Percentiles rank a stretch among this genome's conserved stretches.
Evolutionary conservation across 1,140 invertebrate genomes (phyloP).

Genomic region (Holotrichia oblita): DNA sequence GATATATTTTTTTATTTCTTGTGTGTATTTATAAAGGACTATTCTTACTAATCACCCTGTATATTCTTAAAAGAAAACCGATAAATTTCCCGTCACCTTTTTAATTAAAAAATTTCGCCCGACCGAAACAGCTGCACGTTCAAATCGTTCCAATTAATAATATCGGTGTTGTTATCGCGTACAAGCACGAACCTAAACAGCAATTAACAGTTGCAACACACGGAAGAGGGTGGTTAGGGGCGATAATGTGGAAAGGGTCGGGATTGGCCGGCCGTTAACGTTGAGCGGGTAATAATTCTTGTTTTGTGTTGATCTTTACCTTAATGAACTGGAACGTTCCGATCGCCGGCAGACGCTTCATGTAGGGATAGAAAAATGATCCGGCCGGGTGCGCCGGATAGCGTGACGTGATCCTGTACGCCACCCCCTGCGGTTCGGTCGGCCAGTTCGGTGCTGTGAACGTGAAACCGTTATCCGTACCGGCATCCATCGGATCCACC

Average conservation of each 20-base stretch:
- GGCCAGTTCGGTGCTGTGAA: slow-evolving; percentile 96
- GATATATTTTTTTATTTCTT: background rate
- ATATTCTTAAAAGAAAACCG: background rate
- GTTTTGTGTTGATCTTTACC: slow-evolving; percentile 63
- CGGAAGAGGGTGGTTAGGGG: background rate
- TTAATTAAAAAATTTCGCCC: background rate
- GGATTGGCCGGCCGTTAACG: background rate
- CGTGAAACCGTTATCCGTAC: slow-evolving; percentile 96
- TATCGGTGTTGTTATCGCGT: slow-evolving; percentile 11
- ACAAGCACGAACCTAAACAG: background rate
- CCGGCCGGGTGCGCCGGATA: slow-evolving; percentile 92
- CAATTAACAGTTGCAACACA: slow-evolving; percentile 1
- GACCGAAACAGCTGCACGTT: background rate
- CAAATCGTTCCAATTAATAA: background rate
- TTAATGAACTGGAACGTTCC: slow-evolving; percentile 91
- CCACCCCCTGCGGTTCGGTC: slow-evolving; percentile 88
- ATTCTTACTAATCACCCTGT: too few relatives aligned
- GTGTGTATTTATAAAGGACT: too few relatives aligned
- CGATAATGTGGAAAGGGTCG: background rate
- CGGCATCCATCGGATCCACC: slow-evolving; percentile 95
- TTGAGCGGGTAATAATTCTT: background rate
- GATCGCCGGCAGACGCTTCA: slow-evolving; percentile 87
- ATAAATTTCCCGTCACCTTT: background rate
- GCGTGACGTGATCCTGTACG: slow-evolving; percentile 89
- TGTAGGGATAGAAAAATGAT: slow-evolving; percentile 93